Conservation (phyloP, 1,140 invertebrate genomes). For the Acromyrmex heyeri region DNA sequence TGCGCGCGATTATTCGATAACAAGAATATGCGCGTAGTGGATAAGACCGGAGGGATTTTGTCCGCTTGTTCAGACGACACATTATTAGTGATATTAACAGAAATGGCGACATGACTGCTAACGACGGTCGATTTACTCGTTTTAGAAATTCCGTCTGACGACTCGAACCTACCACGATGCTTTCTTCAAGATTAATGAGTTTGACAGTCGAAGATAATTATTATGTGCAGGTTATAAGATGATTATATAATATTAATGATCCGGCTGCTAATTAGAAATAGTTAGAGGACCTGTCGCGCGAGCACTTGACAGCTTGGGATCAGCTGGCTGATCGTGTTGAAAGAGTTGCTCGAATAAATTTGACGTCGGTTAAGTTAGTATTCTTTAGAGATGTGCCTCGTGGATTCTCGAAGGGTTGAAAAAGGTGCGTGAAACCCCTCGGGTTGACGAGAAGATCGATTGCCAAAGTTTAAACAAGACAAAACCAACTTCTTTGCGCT, state of each 20-base stretch:
- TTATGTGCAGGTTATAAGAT: constrained; percentile 44
- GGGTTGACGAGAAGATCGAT: constrained; percentile 52
- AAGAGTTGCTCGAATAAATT: constrained; percentile 54
- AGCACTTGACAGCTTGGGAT: constrained; percentile 63
- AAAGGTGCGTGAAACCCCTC: neutral
- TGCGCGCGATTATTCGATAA: constrained; percentile 48
- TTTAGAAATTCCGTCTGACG: constrained; percentile 29
- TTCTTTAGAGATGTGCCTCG: neutral
- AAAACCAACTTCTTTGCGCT: constrained; percentile 33
- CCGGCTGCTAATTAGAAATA: constrained; percentile 67
- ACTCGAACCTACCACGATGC: constrained; percentile 32
- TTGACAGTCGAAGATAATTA: constrained; percentile 34
- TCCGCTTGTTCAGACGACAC: constrained; percentile 13
- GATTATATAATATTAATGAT: constrained; percentile 70
- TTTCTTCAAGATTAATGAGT: constrained; percentile 48
- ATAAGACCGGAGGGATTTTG: neutral
- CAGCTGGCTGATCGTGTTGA: constrained; percentile 33
- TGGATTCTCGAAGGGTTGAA: constrained; percentile 24
- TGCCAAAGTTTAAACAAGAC: constrained; percentile 60
- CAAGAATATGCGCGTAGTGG: neutral
- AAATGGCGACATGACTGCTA: neutral
- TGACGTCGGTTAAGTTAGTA: constrained; percentile 46
- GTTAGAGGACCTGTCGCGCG: constrained; percentile 56
- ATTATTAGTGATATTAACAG: constrained; percentile 37
- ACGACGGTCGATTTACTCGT: neutral